These are phyloP conservation scores for Aethes cnicana DNA, from an alignment of 2,888 invertebrate genomes.

Conservation along the genomic window DNA sequence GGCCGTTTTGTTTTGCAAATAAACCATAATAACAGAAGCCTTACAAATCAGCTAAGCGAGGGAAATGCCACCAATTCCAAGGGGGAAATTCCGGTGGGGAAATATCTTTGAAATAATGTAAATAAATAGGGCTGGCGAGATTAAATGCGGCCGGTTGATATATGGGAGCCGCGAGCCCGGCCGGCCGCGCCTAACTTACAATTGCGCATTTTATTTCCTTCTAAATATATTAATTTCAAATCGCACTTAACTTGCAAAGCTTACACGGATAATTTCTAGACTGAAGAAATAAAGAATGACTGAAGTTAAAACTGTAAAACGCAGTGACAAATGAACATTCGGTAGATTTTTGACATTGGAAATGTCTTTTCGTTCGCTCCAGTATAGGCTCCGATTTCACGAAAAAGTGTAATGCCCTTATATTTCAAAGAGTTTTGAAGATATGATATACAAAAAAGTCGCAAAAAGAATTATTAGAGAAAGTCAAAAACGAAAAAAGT, in stretches of 20 bases:
- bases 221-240: not conserved
- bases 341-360: too few relatives aligned
- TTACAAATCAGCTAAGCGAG: conserved; percentile 73
- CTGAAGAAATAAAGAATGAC: too few relatives aligned
- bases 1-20: conserved; percentile 61
- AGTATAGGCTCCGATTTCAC: too few relatives aligned
- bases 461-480: too few relatives aligned
- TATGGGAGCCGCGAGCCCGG: conserved; percentile 56
- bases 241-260: not conserved
- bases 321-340: too few relatives aligned
- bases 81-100: conserved; percentile 73
- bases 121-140: conserved; percentile 77
- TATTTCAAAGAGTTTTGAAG: too few relatives aligned
- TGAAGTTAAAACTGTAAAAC: too few relatives aligned
- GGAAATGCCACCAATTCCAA: conserved; percentile 72
- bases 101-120: conserved; percentile 77
- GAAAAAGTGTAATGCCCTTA: too few relatives aligned
- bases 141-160: conserved; percentile 73
- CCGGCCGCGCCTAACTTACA: conserved; percentile 42
- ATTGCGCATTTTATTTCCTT: conserved; percentile 18
- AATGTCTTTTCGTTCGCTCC: too few relatives aligned
- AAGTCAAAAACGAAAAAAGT: too few relatives aligned
- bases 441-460: too few relatives aligned
- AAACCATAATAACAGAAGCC: conserved; percentile 63
- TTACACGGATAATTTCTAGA: not conserved